Base-by-base conservation (phyloP, 1,140 invertebrate genomes). In the Agrypnia vestita region DNA sequence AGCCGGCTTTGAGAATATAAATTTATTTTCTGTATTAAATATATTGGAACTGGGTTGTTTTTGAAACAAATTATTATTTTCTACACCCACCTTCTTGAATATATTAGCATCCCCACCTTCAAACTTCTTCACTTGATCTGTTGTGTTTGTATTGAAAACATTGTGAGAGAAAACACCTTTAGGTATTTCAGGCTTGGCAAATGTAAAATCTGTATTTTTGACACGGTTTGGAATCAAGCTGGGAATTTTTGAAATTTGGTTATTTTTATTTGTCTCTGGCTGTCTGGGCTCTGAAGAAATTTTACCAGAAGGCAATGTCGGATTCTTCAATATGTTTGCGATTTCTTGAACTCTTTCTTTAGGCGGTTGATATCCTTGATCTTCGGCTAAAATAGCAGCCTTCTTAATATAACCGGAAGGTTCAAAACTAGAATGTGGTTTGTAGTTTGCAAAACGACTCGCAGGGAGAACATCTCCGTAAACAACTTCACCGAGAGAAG, bases 351-450 rank as follows among this genome's bases (percentile, higher is more conserved):
- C 86, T 47, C 84, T 87, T 77, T 89, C 88, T 81, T 88, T 86
- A 35, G 83, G 83, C 1, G 88, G 88, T 76, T 86, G 85, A 84
- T 89, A 87, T 43, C 86, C 85, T 85, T 92, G 89, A 86, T 92
- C 90, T 82, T 89, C 85, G 82, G 91, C 92, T 75, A 90, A 86
- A 10, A 92, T 82, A 0, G 92, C 89, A 12, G 87, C 84, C 74
- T 88, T 83, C 80, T 90, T 89, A 25, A 93, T 85, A 85, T 89
- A 92, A 4, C 93, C 93, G 62, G 92, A 87, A 12, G 86, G 85
- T 84, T 92, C 90, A 84, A 96, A 96, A 87, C 94, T 96, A 15
- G 91, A 90, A 81, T 94, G 91, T 0, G 92, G 90, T 4, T 84
- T 84, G 82, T 94, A 91, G 79, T 87, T 87, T 79, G 90, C 92